Conservation (phyloP, 2,888 invertebrate genomes). For the Cremastobaeus sp. region DNA sequence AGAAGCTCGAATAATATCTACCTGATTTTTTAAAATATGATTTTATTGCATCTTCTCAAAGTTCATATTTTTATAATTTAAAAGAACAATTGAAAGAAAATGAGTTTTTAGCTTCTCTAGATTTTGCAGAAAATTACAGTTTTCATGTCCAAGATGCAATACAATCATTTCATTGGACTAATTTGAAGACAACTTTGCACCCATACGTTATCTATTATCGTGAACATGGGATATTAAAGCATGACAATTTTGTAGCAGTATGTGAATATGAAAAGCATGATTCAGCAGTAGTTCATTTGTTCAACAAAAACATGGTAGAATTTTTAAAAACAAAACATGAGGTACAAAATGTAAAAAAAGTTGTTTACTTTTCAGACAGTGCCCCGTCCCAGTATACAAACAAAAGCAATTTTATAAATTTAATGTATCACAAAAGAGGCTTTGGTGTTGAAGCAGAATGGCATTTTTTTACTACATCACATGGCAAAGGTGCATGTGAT, state of each 20-base stretch:
- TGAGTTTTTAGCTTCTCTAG: background rate
- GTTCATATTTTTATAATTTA: background rate
- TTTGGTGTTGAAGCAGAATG: no score
- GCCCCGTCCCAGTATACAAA: no score
- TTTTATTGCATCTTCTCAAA: background rate
- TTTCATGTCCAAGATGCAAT: background rate
- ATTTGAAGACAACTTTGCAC: background rate
- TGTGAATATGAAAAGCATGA: background rate
- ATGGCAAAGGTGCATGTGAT: conserved; percentile 29
- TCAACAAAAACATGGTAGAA: no score
- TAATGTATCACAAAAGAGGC: no score
- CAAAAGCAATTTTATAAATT: no score
- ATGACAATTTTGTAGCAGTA: background rate
- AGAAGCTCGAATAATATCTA: background rate
- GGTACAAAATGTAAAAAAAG: no score
- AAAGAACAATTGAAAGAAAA: background rate
- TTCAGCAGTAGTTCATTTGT: no score
- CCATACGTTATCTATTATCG: background rate
- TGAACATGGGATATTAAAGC: background rate
- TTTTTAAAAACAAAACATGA: no score
- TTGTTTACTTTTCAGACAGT: no score
- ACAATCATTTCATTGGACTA: conserved; percentile 4
- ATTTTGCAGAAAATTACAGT: conserved; percentile 5
- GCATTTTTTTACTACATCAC: conserved; percentile 15
- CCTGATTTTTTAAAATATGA: conserved; percentile 1